These are phyloP conservation scores for Neoarius graeffei DNA, from an alignment of 2,113 vertebrate species.

Conservation along the genomic window DNA sequence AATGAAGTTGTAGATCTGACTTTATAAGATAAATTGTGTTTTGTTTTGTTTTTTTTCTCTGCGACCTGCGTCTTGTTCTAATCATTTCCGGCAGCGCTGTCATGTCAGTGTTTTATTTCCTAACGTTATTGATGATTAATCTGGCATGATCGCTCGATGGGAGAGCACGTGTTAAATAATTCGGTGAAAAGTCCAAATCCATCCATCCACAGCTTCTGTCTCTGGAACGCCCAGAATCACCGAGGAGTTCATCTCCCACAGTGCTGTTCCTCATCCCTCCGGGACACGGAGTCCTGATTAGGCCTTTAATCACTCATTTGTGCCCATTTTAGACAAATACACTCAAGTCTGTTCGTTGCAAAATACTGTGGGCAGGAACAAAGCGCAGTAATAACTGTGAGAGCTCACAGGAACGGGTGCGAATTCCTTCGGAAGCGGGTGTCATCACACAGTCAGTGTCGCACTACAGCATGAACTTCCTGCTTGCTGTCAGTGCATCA, in stretches of 20 bases:
- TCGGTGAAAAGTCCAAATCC: not conserved
- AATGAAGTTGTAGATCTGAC: not conserved
- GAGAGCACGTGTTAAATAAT: not conserved
- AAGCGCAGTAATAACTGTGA: not conserved
- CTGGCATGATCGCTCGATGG: not conserved
- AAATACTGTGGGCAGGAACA: not conserved
- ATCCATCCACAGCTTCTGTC: not conserved
- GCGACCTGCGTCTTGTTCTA: not conserved
- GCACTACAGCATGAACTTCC: not conserved
- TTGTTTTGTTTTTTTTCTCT: too few species aligned
- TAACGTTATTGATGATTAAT: not conserved
- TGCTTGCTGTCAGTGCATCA: not conserved
- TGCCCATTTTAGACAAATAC: not conserved
- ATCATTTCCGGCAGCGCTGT: not conserved
- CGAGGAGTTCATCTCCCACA: not conserved
- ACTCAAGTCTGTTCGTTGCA: not conserved
- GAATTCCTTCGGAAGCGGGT: not conserved
- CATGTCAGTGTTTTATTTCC: not conserved
- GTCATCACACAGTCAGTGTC: not conserved
- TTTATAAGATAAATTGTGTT: not conserved
- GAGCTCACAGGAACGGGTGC: not conserved
- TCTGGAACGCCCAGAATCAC: not conserved
- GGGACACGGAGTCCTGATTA: not conserved
- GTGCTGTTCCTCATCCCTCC: not conserved
- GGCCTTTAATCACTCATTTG: not conserved